These are phyloP conservation scores for Passer montanus DNA, from an alignment of 2,113 vertebrate genomes.

Conservation along the genomic window DNA sequence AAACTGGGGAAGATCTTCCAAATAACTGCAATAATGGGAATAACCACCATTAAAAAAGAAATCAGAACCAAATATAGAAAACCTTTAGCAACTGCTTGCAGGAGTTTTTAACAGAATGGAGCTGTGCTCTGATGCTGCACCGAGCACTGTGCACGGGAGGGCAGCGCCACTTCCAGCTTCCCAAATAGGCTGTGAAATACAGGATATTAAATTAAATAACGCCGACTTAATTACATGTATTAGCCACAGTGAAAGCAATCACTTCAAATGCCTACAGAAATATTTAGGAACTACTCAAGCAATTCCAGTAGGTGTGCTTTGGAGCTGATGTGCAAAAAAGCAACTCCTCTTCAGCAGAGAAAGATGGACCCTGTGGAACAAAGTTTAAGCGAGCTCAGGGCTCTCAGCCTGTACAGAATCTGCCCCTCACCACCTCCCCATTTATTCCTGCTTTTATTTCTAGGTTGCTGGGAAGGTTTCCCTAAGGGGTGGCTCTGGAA, in stretches of 20 bases:
- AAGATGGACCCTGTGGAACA: fast-evolving
- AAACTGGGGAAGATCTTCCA: background rate
- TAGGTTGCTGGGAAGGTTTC: background rate
- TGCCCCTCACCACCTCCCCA: background rate
- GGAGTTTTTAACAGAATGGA: background rate
- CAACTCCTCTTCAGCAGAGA: background rate
- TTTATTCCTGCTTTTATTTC: background rate
- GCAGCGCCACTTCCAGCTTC: background rate
- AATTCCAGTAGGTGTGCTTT: background rate
- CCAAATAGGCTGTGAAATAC: background rate
- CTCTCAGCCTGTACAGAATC: background rate
- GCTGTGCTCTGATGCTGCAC: background rate
- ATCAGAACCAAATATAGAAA: background rate
- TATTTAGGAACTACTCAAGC: background rate
- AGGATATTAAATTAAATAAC: constrained; percentile 39
- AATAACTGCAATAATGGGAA: background rate
- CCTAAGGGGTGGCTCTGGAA: background rate
- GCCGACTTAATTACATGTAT: background rate
- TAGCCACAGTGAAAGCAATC: background rate
- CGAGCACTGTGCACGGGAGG: background rate
- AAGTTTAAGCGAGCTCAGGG: background rate
- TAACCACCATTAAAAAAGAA: constrained; percentile 4
- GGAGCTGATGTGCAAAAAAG: background rate
- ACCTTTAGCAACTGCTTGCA: background rate
- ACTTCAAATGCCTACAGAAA: background rate